Percentiles rank a stretch among this genome's conserved stretches.
Conservation (phyloP, 2,113 vertebrate species). For the Leucoraja erinaceus region DNA sequence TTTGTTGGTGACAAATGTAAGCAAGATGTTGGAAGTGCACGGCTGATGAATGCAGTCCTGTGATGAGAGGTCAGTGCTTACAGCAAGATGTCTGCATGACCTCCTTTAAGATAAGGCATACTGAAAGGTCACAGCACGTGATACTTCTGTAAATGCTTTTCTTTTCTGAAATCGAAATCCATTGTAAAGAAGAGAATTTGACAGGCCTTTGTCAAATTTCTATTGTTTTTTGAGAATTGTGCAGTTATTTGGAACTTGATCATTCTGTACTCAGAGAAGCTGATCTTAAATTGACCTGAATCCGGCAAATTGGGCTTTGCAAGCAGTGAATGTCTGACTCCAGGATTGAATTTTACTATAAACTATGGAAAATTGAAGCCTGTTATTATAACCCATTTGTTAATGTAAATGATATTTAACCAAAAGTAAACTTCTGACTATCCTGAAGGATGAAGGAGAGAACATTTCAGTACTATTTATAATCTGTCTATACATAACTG, state of each 20-base stretch:
- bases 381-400: neutral
- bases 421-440: neutral
- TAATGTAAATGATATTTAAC: neutral
- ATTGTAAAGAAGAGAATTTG: neutral
- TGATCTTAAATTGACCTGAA: neutral
- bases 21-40: constrained; percentile 41
- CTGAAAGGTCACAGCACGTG: constrained; percentile 28
- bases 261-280: neutral
- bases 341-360: neutral
- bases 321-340: neutral
- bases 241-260: neutral
- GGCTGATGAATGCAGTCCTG: constrained; percentile 50
- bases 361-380: neutral
- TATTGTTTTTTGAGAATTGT: neutral
- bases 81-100: constrained; percentile 44
- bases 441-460: neutral
- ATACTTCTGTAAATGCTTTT: constrained; percentile 16
- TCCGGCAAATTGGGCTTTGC: neutral
- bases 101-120: constrained; percentile 41
- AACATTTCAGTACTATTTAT: neutral
- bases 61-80: constrained; percentile 46
- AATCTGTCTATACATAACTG: too few species aligned
- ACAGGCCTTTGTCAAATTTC: neutral
- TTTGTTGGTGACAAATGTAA: constrained; percentile 47
- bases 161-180: constrained; percentile 11